Percentiles rank a stretch among this genome's conserved stretches.
phyloP scores from a whole-genome alignment of 1,140 invertebrate species.

The Contarinia nasturtii region DNA sequence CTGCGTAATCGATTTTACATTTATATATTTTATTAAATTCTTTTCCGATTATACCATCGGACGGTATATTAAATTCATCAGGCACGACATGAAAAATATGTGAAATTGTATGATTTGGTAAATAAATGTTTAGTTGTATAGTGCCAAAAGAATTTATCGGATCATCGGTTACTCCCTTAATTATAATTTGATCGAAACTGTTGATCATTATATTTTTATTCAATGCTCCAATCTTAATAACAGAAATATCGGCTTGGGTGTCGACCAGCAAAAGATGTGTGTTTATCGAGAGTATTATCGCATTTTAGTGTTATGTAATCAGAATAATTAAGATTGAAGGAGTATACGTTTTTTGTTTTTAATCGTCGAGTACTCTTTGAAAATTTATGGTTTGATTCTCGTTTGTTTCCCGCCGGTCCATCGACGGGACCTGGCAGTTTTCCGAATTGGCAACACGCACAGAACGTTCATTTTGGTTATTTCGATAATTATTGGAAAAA shows the following conservation, averaged over 20 bases:
- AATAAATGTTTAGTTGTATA: neutral
- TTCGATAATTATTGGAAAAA: neutral
- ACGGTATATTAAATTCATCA: neutral
- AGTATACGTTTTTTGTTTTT: neutral
- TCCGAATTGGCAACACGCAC: neutral
- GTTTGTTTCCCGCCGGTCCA: neutral
- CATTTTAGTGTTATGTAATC: neutral
- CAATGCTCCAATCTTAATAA: neutral
- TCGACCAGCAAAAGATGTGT: neutral
- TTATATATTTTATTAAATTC: neutral
- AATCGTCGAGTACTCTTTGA: too few species aligned
- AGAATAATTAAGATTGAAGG: neutral
- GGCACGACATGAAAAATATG: neutral
- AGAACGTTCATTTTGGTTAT: neutral
- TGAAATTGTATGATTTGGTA: neutral
- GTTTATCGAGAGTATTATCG: neutral
- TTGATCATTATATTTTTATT: neutral
- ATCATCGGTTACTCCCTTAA: neutral
- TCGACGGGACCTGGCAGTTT: neutral
- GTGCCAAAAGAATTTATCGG: neutral
- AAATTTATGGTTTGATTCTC: neutral
- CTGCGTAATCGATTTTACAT: neutral
- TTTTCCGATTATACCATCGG: neutral
- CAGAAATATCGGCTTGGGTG: neutral
- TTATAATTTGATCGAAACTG: neutral